These are phyloP conservation scores for Acleris holmiana DNA, from an alignment of 2,888 invertebrate species.

Conservation along the genomic window DNA sequence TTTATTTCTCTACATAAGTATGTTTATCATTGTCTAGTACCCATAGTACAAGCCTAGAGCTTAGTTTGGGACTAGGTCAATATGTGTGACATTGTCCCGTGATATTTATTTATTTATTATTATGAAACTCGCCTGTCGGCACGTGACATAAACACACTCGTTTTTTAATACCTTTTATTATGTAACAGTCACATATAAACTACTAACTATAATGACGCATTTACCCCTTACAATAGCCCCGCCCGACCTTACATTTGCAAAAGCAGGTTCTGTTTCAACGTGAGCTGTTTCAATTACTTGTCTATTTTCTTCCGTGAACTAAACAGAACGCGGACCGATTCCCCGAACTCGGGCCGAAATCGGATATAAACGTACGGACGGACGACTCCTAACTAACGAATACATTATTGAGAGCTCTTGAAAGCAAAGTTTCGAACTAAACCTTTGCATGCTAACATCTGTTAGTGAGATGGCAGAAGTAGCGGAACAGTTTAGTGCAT, in stretches of 20 bases:
- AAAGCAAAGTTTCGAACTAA: slow-evolving; percentile 13
- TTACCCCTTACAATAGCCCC: too few relatives aligned
- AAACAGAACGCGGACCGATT: slow-evolving; percentile 6
- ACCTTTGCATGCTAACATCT: neutral
- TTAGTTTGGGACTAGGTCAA: too few relatives aligned
- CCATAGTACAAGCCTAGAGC: too few relatives aligned
- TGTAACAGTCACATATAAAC: too few relatives aligned
- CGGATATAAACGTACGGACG: slow-evolving; percentile 4
- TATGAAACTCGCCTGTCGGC: too few relatives aligned
- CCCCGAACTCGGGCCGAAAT: neutral
- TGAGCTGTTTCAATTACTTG: neutral
- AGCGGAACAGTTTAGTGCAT: neutral
- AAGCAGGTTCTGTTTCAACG: neutral
- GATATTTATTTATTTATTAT: too few relatives aligned
- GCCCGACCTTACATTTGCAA: neutral
- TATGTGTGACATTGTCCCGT: too few relatives aligned
- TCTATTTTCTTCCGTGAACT: neutral
- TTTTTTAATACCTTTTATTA: too few relatives aligned
- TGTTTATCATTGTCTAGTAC: too few relatives aligned
- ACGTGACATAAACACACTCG: too few relatives aligned
- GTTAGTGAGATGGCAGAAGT: slow-evolving; percentile 1
- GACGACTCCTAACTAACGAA: slow-evolving; percentile 17
- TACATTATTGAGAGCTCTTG: slow-evolving; percentile 22
- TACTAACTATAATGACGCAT: too few relatives aligned
- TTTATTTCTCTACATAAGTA: too few relatives aligned